phyloP scores from a whole-genome alignment of 1,140 invertebrate species.

The Palaemon carinicauda region DNA sequence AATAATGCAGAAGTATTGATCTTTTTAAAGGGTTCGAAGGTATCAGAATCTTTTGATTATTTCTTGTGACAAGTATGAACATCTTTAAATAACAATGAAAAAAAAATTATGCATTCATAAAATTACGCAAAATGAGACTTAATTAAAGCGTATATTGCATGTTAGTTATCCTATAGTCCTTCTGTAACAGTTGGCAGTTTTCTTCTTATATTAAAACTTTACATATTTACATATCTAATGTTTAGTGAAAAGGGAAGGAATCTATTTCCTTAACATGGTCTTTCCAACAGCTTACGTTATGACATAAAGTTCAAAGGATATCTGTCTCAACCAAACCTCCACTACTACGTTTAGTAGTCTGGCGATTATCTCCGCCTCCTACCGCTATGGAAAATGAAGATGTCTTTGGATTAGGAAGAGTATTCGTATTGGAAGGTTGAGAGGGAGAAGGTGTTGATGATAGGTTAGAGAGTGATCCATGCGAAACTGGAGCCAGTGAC shows the following conservation, averaged over 20 bases:
- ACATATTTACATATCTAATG: slow-evolving; percentile 43
- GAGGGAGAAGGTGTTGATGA: slow-evolving; percentile 8
- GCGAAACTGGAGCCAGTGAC: slow-evolving; percentile 36
- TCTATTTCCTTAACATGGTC: neutral
- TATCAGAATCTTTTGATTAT: slow-evolving; percentile 25
- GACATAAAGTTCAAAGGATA: slow-evolving; percentile 29
- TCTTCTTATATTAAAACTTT: slow-evolving; percentile 31
- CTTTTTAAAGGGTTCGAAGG: neutral
- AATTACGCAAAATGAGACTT: slow-evolving; percentile 21
- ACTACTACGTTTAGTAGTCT: slow-evolving; percentile 26
- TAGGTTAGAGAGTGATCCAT: slow-evolving; percentile 45
- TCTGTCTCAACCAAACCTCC: slow-evolving; percentile 44
- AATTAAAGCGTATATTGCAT: slow-evolving; percentile 43
- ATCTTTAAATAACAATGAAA: slow-evolving; percentile 35
- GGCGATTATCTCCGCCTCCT: neutral
- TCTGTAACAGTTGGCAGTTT: slow-evolving; percentile 30
- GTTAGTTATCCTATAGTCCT: slow-evolving; percentile 21
- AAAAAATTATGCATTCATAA: slow-evolving; percentile 40
- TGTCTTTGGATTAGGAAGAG: slow-evolving; percentile 49
- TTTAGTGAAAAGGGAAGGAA: neutral
- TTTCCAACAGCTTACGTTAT: neutral
- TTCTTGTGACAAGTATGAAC: slow-evolving; percentile 9
- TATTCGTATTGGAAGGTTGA: slow-evolving; percentile 11
- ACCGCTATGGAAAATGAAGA: slow-evolving; percentile 29
- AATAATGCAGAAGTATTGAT: neutral